Conservation (phyloP, 2,113 vertebrate genomes). For the Serranochromis macrocephalus region DNA sequence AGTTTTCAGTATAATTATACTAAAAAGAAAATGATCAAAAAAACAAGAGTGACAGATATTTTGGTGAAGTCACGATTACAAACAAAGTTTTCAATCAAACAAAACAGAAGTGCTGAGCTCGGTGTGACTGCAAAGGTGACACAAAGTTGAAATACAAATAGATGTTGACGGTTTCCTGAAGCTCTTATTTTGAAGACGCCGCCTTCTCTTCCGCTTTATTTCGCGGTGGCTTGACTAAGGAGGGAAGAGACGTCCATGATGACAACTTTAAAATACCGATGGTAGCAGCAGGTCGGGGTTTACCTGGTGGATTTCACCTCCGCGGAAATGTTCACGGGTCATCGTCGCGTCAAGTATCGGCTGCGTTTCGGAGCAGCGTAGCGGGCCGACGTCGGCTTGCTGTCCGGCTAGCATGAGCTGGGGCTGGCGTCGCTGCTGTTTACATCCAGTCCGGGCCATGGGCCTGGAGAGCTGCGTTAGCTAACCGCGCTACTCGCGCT, state of each 20-base stretch:
- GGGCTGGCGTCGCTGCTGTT: slow-evolving; percentile 40
- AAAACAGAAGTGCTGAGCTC: not conserved
- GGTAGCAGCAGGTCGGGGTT: not conserved
- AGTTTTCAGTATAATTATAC: not conserved
- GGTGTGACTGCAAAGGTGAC: not conserved
- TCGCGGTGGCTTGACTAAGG: not conserved
- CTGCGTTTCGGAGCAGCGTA: not conserved
- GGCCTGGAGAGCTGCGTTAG: slow-evolving; percentile 41
- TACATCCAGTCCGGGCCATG: slow-evolving; percentile 37
- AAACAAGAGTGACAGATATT: fast-evolving
- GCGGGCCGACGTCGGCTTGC: not conserved
- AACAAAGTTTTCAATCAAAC: not conserved
- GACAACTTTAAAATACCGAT: slow-evolving; percentile 38
- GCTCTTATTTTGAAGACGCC: slow-evolving; percentile 25
- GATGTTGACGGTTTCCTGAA: fast-evolving
- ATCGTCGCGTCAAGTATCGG: not conserved
- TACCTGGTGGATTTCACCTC: not conserved
- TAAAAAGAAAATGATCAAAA: not conserved
- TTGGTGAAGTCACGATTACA: not conserved
- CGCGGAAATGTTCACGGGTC: not conserved
- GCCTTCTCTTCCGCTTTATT: not conserved
- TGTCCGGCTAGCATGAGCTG: slow-evolving; percentile 27
- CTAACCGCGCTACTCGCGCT: slow-evolving; percentile 37
- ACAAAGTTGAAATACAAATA: not conserved
- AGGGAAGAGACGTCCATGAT: slow-evolving; percentile 39